phyloP scores from a whole-genome alignment of 1,140 invertebrate genomes.

The Centruroides sculpturatus region DNA sequence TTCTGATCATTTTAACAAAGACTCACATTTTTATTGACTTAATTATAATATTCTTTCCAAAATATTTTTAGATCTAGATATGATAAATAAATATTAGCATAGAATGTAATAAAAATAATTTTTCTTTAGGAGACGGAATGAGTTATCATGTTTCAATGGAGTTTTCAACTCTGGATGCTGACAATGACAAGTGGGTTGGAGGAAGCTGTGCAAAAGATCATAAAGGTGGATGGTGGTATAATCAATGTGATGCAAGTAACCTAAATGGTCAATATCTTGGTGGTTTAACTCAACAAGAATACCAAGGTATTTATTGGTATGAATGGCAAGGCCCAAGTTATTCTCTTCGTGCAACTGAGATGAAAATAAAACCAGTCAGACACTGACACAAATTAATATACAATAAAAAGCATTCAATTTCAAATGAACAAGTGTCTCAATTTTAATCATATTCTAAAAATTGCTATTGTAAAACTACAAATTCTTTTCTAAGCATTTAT shows the following conservation, averaged over 20 bases:
- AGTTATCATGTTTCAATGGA: slow-evolving; percentile 52
- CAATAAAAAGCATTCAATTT: too few relatives aligned
- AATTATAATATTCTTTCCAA: too few relatives aligned
- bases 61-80: too few relatives aligned
- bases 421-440: too few relatives aligned
- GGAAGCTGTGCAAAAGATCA: slow-evolving; percentile 47
- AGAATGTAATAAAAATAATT: too few relatives aligned
- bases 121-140: slow-evolving; percentile 49
- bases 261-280: slow-evolving; percentile 80
- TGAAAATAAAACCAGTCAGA: slow-evolving; percentile 48
- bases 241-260: slow-evolving; percentile 85
- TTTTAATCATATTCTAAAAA: too few relatives aligned
- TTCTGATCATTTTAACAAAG: too few relatives aligned
- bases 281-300: slow-evolving; percentile 36
- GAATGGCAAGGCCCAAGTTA: slow-evolving; percentile 59
- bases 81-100: too few relatives aligned
- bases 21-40: too few relatives aligned
- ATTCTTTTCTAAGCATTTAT: too few relatives aligned
- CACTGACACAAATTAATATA: not conserved
- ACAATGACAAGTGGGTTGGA: slow-evolving; percentile 52
- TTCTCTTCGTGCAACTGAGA: slow-evolving; percentile 52
- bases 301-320: slow-evolving; percentile 41
- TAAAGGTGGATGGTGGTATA: slow-evolving; percentile 36
- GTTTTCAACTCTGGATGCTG: slow-evolving; percentile 53
- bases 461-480: too few relatives aligned